Evolutionary conservation across 1,140 invertebrate genomes (phyloP).

Genomic region (Cecropterus lyciades): DNA sequence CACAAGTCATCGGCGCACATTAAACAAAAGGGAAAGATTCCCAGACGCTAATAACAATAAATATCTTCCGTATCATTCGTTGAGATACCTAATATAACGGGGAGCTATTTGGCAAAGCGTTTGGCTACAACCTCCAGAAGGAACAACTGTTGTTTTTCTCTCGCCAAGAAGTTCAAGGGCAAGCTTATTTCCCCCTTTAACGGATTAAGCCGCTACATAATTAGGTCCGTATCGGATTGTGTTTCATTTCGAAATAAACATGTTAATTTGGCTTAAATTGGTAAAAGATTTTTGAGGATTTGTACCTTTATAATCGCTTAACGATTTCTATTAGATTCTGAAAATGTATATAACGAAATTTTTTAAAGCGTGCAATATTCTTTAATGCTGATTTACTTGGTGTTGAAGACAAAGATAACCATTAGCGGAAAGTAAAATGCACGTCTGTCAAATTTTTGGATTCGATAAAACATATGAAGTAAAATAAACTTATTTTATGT

Average conservation of each 20-base stretch:
- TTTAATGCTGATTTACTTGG: no score
- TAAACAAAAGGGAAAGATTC: slow-evolving; percentile 11
- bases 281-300: no score
- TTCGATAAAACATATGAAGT: no score
- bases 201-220: slow-evolving; percentile 1
- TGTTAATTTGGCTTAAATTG: neutral
- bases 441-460: no score
- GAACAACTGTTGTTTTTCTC: slow-evolving; percentile 29
- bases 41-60: slow-evolving; percentile 34
- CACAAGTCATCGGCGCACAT: slow-evolving; percentile 4
- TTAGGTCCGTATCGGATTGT: neutral
- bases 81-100: slow-evolving; percentile 17
- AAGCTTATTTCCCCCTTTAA: neutral
- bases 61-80: slow-evolving; percentile 24
- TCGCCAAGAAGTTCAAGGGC: slow-evolving; percentile 18
- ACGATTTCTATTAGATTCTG: no score
- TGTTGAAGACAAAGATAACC: no score
- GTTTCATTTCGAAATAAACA: neutral
- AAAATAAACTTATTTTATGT: no score
- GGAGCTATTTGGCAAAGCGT: slow-evolving; percentile 28
- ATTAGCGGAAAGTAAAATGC: no score
- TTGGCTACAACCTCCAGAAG: slow-evolving; percentile 8
- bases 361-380: no score
- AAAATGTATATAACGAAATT: no score
- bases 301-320: no score